Evolutionary conservation across 2,888 invertebrate genomes (phyloP).

Genomic region (Campopleginae sp.): DNA sequence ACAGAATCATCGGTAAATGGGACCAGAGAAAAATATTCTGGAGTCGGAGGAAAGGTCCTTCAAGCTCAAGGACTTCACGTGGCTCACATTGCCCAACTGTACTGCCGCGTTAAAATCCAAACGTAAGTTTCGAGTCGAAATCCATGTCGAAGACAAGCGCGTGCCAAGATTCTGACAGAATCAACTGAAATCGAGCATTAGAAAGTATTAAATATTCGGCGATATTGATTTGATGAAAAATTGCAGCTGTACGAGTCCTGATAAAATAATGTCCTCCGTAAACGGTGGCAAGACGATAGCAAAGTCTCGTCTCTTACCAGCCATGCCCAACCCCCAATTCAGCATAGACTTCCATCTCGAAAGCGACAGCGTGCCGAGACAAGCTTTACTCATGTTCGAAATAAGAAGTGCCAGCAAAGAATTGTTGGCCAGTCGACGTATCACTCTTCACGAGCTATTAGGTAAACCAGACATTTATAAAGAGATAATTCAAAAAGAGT

Average conservation of each 20-base stretch:
- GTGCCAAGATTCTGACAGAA: not conserved
- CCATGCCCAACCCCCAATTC: slow-evolving; percentile 83
- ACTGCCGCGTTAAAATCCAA: slow-evolving; percentile 81
- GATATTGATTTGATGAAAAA: not conserved
- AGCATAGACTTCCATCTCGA: slow-evolving; percentile 84
- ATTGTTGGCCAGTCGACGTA: slow-evolving; percentile 83
- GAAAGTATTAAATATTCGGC: not conserved
- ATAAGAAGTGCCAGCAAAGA: slow-evolving; percentile 84
- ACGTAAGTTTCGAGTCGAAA: slow-evolving; percentile 76
- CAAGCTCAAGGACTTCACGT: slow-evolving; percentile 83
- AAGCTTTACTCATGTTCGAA: slow-evolving; percentile 84
- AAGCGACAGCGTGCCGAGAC: slow-evolving; percentile 82
- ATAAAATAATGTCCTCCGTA: slow-evolving; percentile 75
- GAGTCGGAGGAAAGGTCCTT: slow-evolving; percentile 82
- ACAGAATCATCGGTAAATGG: slow-evolving; percentile 79
- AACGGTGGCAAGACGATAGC: slow-evolving; percentile 83
- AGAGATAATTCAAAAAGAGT: not conserved
- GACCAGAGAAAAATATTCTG: slow-evolving; percentile 80
- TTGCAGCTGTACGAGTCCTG: slow-evolving; percentile 78
- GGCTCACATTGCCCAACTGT: slow-evolving; percentile 82
- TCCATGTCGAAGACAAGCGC: not conserved
- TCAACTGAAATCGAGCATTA: not conserved
- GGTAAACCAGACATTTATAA: slow-evolving; percentile 75
- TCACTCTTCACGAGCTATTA: slow-evolving; percentile 83
- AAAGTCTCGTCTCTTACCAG: slow-evolving; percentile 84